Percentiles rank a stretch among this genome's conserved stretches.
phyloP scores from a whole-genome alignment of 2,797 vertebrate genomes.

The Acanthurus lineatus region DNA sequence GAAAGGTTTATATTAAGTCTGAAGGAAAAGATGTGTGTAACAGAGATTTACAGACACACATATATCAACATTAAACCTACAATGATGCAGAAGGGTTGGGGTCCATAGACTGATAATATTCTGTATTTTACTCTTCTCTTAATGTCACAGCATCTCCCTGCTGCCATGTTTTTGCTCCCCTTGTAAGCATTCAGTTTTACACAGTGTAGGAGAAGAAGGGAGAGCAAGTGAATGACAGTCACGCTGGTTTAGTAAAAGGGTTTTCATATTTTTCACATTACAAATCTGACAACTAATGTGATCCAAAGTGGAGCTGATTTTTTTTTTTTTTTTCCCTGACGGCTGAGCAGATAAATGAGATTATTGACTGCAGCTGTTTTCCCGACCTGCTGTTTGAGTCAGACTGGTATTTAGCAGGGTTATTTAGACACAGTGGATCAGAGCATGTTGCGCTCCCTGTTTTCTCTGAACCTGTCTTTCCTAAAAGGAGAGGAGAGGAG shows the following conservation, averaged over 20 bases:
- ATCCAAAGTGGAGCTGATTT: slow-evolving; percentile 31
- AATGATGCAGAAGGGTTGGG: not conserved
- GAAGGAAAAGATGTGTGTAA: not conserved
- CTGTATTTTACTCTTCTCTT: slow-evolving; percentile 14
- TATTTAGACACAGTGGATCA: slow-evolving; percentile 44
- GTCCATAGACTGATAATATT: not conserved
- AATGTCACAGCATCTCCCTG: slow-evolving; percentile 5
- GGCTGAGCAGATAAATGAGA: slow-evolving; percentile 67
- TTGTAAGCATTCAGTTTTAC: not conserved
- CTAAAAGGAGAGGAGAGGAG: not conserved
- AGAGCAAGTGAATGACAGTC: slow-evolving; percentile 3
- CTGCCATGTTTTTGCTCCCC: not conserved
- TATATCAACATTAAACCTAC: not conserved
- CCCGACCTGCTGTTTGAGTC: slow-evolving; percentile 47
- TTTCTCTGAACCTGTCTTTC: slow-evolving; percentile 15
- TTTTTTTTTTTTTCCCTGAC: slow-evolving; percentile 47
- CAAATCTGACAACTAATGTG: slow-evolving; percentile 48
- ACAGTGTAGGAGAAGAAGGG: slow-evolving; percentile 4
- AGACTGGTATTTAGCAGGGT: slow-evolving; percentile 29
- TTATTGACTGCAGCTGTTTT: slow-evolving; percentile 69
- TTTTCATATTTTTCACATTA: slow-evolving; percentile 54
- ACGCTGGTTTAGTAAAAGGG: slow-evolving; percentile 1
- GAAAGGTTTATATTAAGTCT: slow-evolving; percentile 46
- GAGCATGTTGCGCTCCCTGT: slow-evolving; percentile 23
- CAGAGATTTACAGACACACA: not conserved